phyloP scores from a whole-genome alignment of 2,113 vertebrate species.

The Octodon degus region DNA sequence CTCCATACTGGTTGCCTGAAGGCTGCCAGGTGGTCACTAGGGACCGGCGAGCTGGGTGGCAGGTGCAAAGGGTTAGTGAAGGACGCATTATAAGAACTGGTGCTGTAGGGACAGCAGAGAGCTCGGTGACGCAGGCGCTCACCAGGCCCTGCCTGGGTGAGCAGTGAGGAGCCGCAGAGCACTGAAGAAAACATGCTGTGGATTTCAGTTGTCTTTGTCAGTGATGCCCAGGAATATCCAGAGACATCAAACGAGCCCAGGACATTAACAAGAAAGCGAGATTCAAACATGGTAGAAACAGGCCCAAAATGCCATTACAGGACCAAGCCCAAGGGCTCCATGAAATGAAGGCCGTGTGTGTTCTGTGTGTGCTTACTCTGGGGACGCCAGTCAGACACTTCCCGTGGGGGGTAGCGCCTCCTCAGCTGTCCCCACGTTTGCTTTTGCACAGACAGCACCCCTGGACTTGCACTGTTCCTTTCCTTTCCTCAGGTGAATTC shows the following conservation, averaged over 20 bases:
- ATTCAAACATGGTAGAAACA: neutral
- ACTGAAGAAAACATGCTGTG: neutral
- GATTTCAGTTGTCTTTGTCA: neutral
- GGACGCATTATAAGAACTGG: neutral
- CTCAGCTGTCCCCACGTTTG: neutral
- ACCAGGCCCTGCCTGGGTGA: neutral
- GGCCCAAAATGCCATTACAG: neutral
- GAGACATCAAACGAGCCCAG: neutral
- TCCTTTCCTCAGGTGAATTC: slow-evolving; percentile 92
- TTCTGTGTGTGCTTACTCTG: neutral
- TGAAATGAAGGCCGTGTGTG: neutral
- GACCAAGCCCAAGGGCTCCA: neutral
- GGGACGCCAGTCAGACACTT: neutral
- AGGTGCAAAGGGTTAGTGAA: neutral
- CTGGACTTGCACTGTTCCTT: slow-evolving; percentile 59
- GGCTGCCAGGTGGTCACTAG: neutral
- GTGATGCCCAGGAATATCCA: neutral
- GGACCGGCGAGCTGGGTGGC: neutral
- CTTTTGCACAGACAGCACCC: neutral
- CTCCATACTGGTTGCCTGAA: neutral
- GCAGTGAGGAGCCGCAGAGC: no score
- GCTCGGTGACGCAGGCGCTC: neutral
- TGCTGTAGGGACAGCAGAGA: neutral
- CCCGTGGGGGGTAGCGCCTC: neutral
- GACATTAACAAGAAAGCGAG: neutral